These are phyloP conservation scores for Protonemura montana DNA, from an alignment of 2,888 invertebrate genomes.

Conservation along the genomic window DNA sequence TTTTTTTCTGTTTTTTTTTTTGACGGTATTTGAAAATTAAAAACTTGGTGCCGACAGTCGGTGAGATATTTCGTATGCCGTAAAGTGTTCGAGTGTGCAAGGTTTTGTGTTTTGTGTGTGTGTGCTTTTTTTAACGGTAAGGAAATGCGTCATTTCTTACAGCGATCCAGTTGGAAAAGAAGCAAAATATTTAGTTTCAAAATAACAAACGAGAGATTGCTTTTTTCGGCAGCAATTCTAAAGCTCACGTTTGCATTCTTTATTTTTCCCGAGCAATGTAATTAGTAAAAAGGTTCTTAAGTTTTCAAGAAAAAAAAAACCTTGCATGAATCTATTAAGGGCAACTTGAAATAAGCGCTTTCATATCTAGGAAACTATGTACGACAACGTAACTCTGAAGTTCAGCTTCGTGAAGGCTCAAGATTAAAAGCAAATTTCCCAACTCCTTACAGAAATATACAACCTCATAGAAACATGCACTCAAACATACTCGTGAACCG, in stretches of 20 bases:
- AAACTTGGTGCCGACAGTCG: too few relatives aligned
- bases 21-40: too few relatives aligned
- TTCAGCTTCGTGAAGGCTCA: neutral
- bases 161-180: neutral
- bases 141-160: neutral
- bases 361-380: neutral
- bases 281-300: neutral
- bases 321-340: neutral
- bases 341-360: neutral
- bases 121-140: too few relatives aligned
- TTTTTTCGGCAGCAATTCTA: neutral
- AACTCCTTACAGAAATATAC: neutral
- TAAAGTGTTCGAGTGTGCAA: too few relatives aligned
- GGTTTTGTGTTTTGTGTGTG: too few relatives aligned
- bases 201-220: neutral
- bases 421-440: constrained; percentile 4
- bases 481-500: neutral
- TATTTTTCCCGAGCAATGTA: neutral
- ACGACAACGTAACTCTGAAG: neutral
- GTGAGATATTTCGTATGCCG: neutral
- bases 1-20: neutral
- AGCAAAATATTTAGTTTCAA: neutral
- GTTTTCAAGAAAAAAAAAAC: neutral
- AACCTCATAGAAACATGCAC: constrained; percentile 7
- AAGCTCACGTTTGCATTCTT: neutral